Conservation (phyloP, 2,113 vertebrate genomes). For the Varanus salvator region DNA sequence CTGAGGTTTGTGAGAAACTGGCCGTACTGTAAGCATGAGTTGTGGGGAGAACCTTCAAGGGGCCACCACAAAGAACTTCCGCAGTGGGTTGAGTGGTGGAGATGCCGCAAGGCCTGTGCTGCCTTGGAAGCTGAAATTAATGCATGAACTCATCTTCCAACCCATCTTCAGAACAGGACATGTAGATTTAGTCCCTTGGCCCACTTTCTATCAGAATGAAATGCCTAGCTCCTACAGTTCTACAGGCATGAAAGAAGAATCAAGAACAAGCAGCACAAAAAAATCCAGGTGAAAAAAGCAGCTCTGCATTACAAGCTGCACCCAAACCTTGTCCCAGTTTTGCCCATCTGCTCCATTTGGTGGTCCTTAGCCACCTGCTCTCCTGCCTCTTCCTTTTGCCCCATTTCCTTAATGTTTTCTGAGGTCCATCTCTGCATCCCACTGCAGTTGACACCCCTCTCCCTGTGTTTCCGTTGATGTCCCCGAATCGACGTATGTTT, state of each 20-base stretch:
- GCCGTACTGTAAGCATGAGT: not conserved
- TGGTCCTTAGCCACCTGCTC: not conserved
- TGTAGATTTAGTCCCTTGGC: not conserved
- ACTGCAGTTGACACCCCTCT: not conserved
- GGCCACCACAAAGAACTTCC: not conserved
- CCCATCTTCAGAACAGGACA: not conserved
- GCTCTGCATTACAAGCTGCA: too few relatives aligned
- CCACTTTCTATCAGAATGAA: not conserved
- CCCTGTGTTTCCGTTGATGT: too few relatives aligned
- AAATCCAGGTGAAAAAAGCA: accelerated
- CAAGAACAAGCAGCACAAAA: not conserved
- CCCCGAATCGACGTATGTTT: not conserved
- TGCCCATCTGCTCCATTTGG: not conserved
- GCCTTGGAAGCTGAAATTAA: not conserved
- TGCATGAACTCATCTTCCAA: not conserved
- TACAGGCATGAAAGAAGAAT: not conserved
- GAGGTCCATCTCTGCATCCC: not conserved
- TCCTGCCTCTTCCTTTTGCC: not conserved
- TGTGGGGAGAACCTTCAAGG: not conserved
- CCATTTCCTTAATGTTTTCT: not conserved
- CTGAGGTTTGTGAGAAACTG: not conserved
- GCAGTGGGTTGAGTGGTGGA: not conserved
- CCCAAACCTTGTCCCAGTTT: not conserved
- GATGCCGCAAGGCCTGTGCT: not conserved
- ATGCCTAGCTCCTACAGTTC: not conserved